Evolutionary conservation across 2,797 vertebrate species (phyloP), one percentile per base, ranked within the genome.

Genomic region (Brachyalestes nurse): DNA sequence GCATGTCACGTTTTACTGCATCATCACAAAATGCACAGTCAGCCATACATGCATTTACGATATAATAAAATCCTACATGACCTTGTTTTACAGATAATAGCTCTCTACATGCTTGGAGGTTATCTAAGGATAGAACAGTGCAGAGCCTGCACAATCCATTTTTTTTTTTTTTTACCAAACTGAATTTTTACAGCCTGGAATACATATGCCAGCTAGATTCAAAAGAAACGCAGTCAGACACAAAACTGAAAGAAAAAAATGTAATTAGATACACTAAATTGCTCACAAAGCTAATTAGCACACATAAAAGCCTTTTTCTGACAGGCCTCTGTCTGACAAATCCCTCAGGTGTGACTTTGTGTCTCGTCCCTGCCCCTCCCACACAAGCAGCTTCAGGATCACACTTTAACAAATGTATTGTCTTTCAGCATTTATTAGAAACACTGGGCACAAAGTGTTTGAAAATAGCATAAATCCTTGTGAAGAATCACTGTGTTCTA

Each of bases 211-310:
- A 16, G 12, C 55, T 34, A 49, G 28, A 78, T 51, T 61, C 57
- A 62, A 71, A 60, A 28, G 23, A 74, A 51, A 69, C n/a, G 14
- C 51, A 70, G 42, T 61, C 42, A 13, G 40, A 62, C 10, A 16
- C 34, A 34, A 23, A 49, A 66, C 28, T 45, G 13, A 51, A 75
- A 60, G 74, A 62, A 23, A 45, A 73, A 45, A 17, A 51, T 34
- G 21, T 58, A 28, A 78, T 71, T 55, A 42, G 55, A 74, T 67
- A 45, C 45, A 61, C 57, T 47, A 42, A 78, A 83, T 75, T 42
- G 57, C 75, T 77, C 61, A 76, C 45, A 60, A 84, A 73, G 55
- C 61, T 70, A 55, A 84, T 84, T 77, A 75, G 49, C 71, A 57
- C 23, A 69, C 72, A 65, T 75, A 74, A 82, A 64, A 64, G 45